Base-by-base conservation (phyloP, 2,797 vertebrate genomes). In the Sebastes nivosus region DNA sequence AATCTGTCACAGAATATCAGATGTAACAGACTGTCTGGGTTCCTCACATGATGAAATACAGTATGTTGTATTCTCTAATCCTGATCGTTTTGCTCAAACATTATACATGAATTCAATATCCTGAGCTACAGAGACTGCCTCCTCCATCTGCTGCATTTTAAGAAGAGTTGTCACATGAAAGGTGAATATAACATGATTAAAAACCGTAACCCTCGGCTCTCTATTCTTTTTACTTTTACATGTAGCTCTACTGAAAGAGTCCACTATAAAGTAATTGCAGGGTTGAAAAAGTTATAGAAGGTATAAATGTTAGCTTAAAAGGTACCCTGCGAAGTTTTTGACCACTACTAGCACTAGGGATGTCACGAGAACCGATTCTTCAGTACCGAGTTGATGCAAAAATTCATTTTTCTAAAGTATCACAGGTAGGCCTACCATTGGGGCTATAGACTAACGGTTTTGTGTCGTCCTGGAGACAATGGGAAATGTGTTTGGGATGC, bases 1-100 rank as follows among this genome's bases (percentile, higher is more conserved):
- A 25, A 81, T 82, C 60, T 75, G 67, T 63, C 59, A 30, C 32
- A 66, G n/a, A 75, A 69, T 67, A 77, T 76, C 38, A 76, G 12
- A n/a, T 73, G 67, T 16, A 71, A 63, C n/a, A 10, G 59, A 32
- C 34, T 8, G 46, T 50, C 46, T 50, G 46, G 46, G 64, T 66
- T 79, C 70, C 2, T 67, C 24, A 58, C 30, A 18, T 24, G 16
- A 73, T 36, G 2, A 67, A 59, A 59, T 27, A 59, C 57, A 59
- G 25, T 59, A 13, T 50, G 46, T 20, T 22, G 9, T 54, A 5
- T n/a, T 54, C 61, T 64, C 9, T 65, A 29, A 68, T 46, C 16
- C 32, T 5, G n/a, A 3, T 46, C 36, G 7, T 60, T 46, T 55
- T 58, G 55, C 34, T 80, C 13, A 30, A 69, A 70, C 5, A 55